phyloP scores from a whole-genome alignment of 2,113 vertebrate genomes.

The Chloropsis hardwickii region DNA sequence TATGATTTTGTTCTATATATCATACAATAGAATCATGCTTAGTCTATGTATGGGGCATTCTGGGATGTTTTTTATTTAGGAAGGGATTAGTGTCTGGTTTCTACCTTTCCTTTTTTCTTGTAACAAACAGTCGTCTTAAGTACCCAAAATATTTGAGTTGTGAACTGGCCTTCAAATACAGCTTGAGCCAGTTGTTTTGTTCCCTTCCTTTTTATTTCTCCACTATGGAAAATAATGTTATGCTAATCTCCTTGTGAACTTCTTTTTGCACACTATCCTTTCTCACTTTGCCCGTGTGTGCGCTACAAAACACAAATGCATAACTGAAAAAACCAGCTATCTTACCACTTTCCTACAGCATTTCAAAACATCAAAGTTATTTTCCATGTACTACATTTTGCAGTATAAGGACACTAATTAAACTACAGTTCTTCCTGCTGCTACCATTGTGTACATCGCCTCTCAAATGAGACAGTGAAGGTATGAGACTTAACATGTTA shows the following conservation, averaged over 20 bases:
- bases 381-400: neutral
- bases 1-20: neutral
- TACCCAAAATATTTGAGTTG: neutral
- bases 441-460: neutral
- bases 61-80: neutral
- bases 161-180: neutral
- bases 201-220: neutral
- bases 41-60: neutral
- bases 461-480: neutral
- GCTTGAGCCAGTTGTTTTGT: neutral
- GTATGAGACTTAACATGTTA: neutral
- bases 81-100: neutral
- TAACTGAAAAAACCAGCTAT: neutral
- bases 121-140: neutral
- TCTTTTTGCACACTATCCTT: neutral
- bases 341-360: neutral
- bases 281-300: neutral
- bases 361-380: neutral
- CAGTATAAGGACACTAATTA: neutral
- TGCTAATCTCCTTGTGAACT: neutral
- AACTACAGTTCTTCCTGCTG: neutral
- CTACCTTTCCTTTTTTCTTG: neutral
- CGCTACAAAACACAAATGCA: neutral
- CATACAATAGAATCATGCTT: neutral
- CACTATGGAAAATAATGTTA: neutral